Evolutionary conservation across 1,140 invertebrate genomes (phyloP).

Genomic region (Phortica variegata): DNA sequence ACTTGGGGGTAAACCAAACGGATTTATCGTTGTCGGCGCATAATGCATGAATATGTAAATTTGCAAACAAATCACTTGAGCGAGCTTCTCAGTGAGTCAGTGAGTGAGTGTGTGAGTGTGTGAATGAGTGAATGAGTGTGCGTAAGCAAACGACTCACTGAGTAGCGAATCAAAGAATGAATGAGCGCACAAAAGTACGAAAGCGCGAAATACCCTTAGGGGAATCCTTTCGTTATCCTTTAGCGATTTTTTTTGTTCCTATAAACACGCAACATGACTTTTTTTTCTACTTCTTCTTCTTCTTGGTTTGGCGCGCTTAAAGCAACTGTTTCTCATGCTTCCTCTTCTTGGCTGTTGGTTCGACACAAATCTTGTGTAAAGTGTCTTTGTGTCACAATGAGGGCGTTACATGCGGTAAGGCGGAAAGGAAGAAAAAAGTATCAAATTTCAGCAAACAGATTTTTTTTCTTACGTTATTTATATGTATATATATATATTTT

Average conservation of each 20-base stretch:
- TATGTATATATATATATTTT: conserved; percentile 3
- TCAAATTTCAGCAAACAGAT: conserved; percentile 31
- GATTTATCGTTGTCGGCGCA: no score
- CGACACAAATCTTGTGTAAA: conserved; percentile 26
- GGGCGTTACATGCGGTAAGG: no score
- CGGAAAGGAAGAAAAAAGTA: conserved; percentile 16
- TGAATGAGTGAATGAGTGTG: no score
- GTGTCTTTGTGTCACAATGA: no score
- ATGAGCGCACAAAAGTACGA: no score
- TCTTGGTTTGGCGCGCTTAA: conserved; percentile 18
- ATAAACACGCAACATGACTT: conserved; percentile 40
- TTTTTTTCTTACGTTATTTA: conserved; percentile 5
- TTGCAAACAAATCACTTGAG: conserved; percentile 49
- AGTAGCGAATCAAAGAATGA: no score
- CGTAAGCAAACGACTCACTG: no score
- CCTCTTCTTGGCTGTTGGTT: no score
- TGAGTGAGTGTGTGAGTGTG: no score
- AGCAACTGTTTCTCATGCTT: no score
- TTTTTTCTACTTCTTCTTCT: neutral
- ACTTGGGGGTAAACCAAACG: neutral
- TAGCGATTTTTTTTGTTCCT: conserved; percentile 53
- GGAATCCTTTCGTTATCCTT: conserved; percentile 51
- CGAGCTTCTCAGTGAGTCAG: conserved; percentile 1
- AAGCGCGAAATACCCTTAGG: conserved; percentile 44
- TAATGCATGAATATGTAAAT: conserved; percentile 36